Evolutionary conservation across 2,888 invertebrate genomes (phyloP).

Genomic region (Ectemnius cavifrons): DNA sequence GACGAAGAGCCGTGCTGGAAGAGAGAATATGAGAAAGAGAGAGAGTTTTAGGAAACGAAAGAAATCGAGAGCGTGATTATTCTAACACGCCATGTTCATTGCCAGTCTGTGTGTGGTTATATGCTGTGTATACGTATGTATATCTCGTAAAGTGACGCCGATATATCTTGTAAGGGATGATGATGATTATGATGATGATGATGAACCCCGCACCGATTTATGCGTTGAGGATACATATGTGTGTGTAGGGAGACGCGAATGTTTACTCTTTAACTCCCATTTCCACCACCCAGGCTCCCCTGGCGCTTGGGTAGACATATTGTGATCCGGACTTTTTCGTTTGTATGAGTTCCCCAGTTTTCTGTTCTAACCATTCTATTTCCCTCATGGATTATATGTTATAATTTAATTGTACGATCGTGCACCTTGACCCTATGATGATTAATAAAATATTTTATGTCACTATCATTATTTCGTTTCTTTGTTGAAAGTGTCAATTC

Average conservation of each 20-base stretch:
- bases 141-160: conserved; percentile 15
- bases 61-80: no score
- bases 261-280: not conserved
- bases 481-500: no score
- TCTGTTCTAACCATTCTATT: conserved; percentile 32
- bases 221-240: no score
- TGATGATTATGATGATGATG: no score
- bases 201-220: no score
- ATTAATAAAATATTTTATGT: conserved; percentile 61
- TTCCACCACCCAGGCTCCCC: not conserved
- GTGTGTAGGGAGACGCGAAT: no score
- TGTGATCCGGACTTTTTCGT: conserved; percentile 32
- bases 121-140: conserved; percentile 23
- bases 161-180: no score
- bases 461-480: conserved; percentile 21
- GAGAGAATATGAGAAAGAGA: no score
- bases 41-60: not conserved
- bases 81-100: conserved; percentile 21
- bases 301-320: conserved; percentile 22
- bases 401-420: conserved; percentile 53
- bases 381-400: conserved; percentile 32
- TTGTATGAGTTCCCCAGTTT: conserved; percentile 19
- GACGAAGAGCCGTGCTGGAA: no score
- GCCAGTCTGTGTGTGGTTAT: conserved; percentile 25
- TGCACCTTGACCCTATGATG: conserved; percentile 58